Conservation (phyloP, 2,888 invertebrate genomes). For the Plusia festucae region DNA sequence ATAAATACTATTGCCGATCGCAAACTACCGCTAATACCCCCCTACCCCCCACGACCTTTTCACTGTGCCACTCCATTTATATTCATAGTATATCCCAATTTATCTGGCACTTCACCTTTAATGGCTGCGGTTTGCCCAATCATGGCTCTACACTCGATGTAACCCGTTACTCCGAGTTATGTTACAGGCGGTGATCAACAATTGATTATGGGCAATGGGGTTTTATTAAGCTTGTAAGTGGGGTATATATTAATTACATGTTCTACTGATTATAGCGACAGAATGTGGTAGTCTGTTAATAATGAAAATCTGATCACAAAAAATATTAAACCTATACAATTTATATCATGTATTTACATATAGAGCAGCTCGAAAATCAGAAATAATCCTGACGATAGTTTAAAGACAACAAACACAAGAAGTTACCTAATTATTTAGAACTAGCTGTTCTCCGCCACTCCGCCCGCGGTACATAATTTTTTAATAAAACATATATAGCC, state of each 20-base stretch:
- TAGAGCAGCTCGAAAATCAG: too few relatives aligned
- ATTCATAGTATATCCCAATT: slow-evolving; percentile 14
- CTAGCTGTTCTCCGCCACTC: too few relatives aligned
- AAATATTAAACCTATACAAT: too few relatives aligned
- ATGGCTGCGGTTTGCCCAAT: slow-evolving; percentile 13
- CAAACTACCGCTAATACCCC: slow-evolving; percentile 3
- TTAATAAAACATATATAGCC: too few relatives aligned
- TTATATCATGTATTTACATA: too few relatives aligned
- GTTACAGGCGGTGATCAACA: background rate
- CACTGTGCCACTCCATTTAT: background rate
- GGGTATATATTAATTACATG: background rate
- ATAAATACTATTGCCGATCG: background rate
- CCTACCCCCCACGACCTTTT: slow-evolving; percentile 21
- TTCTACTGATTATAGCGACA: background rate
- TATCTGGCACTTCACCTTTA: slow-evolving; percentile 9
- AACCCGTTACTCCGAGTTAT: background rate
- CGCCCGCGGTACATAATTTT: too few relatives aligned
- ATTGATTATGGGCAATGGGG: background rate
- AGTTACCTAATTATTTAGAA: too few relatives aligned
- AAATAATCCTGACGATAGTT: too few relatives aligned
- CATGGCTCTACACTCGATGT: slow-evolving; percentile 13
- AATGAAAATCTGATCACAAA: too few relatives aligned
- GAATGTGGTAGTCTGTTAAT: too few relatives aligned
- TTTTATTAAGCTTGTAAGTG: background rate
- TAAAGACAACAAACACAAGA: too few relatives aligned